Evolutionary conservation across 1,140 invertebrate species (phyloP), one percentile per base, ranked within the genome.

Genomic region (Drosophila eugracilis): DNA sequence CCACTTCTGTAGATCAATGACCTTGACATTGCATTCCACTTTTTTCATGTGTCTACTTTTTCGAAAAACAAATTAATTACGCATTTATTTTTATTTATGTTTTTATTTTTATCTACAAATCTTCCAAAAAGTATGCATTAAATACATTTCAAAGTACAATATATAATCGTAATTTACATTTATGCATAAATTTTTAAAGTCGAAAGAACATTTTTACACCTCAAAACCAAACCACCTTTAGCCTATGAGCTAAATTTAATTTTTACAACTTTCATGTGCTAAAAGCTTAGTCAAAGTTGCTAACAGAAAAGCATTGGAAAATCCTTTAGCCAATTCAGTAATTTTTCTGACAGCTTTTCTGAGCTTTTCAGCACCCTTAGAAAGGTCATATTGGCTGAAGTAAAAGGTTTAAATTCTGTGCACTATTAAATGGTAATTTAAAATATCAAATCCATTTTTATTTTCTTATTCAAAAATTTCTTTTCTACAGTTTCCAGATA

Each of bases 301-400:
- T 1, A 4, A 26, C 21, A 5, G n/a, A 26, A 45, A 44, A 26
- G 3, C 26, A 15, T 2, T 10, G 6, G 32, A 44, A 44, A 41
- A 34, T 34, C 30, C 22, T 15, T 28, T 22, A 52, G 49, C 49
- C 7, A 30, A 36, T 22, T 5, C 12, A 42, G 5, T 19, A 53
- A 58, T 0, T 1, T 30, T 26, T 36, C 7, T 34, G 0, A 22
- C 26, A 47, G 39, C 53, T 57, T 53, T 37, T 22, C 1, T 0
- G 1, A 63, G 24, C 48, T 37, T 36, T 21, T 21, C 4, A n/a
- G 14, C 17, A 66, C 57, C 15, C 57, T 63, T 6, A 1, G 14
- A 47, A 28, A 10, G 3, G 4, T 26, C 2, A 6, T 26, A 21
- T 22, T 17, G 1, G 9, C 4, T 17, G 14, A 14, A 3, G 5